Evolutionary conservation across 2,888 invertebrate species (phyloP), one percentile per base, ranked within the genome.

Genomic region (Rotaria sp.): DNA sequence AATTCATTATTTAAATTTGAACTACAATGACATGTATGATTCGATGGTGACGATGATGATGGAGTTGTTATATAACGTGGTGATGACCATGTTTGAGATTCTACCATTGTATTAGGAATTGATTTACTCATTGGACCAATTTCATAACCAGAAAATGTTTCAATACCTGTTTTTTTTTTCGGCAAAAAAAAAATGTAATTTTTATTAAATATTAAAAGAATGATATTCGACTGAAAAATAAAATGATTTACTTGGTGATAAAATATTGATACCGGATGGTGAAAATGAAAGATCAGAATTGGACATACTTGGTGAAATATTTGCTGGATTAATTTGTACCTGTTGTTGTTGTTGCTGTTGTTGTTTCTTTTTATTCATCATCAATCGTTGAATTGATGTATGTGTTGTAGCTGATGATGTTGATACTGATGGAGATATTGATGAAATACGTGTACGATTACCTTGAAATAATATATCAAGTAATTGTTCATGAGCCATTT

Each of bases 281-380:
- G 80, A 80, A 80, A 45, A 80, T 45, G 80, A 80, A 13, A 80
- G 45, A 80, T 80, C 80, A 26, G 80, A 80, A 26, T 80, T 80
- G 4, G 80, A 80, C 80, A 80, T 80, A 5, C 11, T 45, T 45
- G 80, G 80, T 45, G 80, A 80, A n/a, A 80, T 80, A 80, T 26
- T 80, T 26, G 45, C 1, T n/a, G 80, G 24, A n/a, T 41, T 45
- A 21, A 26, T 10, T 13, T 45, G 45, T 8, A 38, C 41, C 24
- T 74, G 35, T 74, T 35, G 35, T 38, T 74, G 35, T 38, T 18
- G 67, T 30, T 67, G 30, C 38, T 41, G 41, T 13, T 75, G 21
- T 4, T 41, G 41, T 26, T 80, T 26, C 8, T 80, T 41, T 11
- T 80, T 80, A 26, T 45, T 80, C 26, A 45, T 26, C 45, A 80